Percentiles rank a stretch among this genome's conserved stretches.
phyloP scores from a whole-genome alignment of 2,888 invertebrate species.

The Cylloceria caligata region DNA sequence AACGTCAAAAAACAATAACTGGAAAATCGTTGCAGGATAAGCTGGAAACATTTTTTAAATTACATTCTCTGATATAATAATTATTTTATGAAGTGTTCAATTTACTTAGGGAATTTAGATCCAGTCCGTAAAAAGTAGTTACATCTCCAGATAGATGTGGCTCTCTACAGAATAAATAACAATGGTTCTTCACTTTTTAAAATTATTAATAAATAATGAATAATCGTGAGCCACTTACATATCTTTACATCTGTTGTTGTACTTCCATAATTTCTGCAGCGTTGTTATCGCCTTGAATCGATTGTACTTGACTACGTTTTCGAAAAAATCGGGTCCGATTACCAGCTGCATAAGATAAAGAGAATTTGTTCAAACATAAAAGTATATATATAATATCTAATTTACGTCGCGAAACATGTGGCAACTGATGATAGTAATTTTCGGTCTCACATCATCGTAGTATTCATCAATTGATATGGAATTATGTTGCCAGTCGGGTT shows the following conservation, averaged over 20 bases:
- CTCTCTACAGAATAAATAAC: no score
- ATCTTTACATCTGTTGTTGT: not conserved
- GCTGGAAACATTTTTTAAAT: not conserved
- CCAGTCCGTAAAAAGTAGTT: not conserved
- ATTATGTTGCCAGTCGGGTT: conserved; percentile 23
- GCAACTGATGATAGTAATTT: no score
- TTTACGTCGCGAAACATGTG: not conserved
- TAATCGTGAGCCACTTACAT: no score
- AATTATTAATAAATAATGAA: not conserved
- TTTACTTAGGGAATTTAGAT: not conserved
- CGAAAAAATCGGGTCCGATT: not conserved
- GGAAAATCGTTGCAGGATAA: not conserved
- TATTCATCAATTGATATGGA: conserved; percentile 17
- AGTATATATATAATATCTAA: not conserved
- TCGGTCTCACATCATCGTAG: not conserved
- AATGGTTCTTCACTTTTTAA: not conserved
- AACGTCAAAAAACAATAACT: not conserved
- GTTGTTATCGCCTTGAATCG: not conserved
- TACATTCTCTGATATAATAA: not conserved
- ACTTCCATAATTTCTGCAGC: not conserved
- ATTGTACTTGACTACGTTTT: not conserved
- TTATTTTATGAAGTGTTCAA: not conserved
- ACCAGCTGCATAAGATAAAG: not conserved
- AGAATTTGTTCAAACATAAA: not conserved
- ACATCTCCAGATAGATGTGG: no score